These are phyloP conservation scores for Trissolcus japonicus DNA, from an alignment of 2,888 invertebrate genomes.

Conservation along the genomic window DNA sequence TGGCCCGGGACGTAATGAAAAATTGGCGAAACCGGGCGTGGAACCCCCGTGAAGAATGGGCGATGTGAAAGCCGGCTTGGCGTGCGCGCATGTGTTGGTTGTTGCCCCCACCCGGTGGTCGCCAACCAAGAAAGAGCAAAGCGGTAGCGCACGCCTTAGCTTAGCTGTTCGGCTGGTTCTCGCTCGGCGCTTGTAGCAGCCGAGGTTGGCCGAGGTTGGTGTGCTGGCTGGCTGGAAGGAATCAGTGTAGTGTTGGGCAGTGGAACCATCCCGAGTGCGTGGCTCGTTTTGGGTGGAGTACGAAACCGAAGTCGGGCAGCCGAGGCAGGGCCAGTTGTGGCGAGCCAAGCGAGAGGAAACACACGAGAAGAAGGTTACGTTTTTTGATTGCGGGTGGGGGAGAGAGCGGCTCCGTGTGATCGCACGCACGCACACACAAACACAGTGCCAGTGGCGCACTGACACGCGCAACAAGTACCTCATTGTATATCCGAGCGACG, in stretches of 20 bases:
- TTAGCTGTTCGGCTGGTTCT: conserved; percentile 57
- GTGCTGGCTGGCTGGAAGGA: background rate
- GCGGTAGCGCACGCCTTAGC: conserved; percentile 59
- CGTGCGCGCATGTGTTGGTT: conserved; percentile 1
- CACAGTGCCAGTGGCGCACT: conserved; percentile 52
- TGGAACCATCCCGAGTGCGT: background rate
- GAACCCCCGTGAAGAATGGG: conserved; percentile 3
- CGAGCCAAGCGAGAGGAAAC: background rate
- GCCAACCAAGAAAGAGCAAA: conserved; percentile 67
- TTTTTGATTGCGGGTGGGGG: conserved; percentile 2
- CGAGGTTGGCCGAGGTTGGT: background rate
- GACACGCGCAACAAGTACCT: conserved; percentile 50
- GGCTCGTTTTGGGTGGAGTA: background rate
- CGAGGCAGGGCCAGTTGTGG: conserved; percentile 3
- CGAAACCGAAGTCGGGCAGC: background rate
- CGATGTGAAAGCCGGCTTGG: conserved; percentile 4
- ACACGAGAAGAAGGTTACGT: background rate
- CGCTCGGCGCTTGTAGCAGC: conserved; percentile 53
- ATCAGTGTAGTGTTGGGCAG: background rate
- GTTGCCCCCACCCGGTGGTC: conserved; percentile 50
- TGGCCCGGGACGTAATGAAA: background rate
- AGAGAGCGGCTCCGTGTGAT: conserved; percentile 25
- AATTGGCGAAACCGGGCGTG: background rate
- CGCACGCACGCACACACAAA: conserved; percentile 6
- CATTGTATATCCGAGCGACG: conserved; percentile 24